Percentiles rank a stretch among this genome's conserved stretches.
phyloP scores from a whole-genome alignment of 2,113 vertebrate species.

The Orycteropus afer region DNA sequence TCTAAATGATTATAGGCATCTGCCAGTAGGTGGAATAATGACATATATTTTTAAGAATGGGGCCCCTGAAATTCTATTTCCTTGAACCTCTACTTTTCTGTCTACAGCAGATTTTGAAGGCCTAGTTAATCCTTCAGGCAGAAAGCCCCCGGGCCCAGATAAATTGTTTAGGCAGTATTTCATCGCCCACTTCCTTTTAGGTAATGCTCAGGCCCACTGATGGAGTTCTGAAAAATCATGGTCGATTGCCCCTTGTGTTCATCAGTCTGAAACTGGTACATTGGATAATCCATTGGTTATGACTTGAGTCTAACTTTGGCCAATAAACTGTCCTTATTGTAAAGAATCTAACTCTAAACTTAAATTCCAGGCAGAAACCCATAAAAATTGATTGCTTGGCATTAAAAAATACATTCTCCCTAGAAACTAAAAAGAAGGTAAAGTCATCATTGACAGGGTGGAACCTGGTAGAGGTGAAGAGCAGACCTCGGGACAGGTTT shows the following conservation, averaged over 20 bases:
- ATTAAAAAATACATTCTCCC: slow-evolving; percentile 65
- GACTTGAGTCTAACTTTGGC: slow-evolving; percentile 49
- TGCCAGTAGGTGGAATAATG: slow-evolving; percentile 17
- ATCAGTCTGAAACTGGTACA: slow-evolving; percentile 55
- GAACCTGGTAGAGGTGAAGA: slow-evolving; percentile 60
- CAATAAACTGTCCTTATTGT: slow-evolving; percentile 64
- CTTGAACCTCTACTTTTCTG: slow-evolving; percentile 15
- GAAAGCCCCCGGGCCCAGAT: background rate
- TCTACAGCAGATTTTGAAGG: slow-evolving; percentile 9
- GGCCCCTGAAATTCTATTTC: background rate
- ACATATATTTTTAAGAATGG: slow-evolving; percentile 40
- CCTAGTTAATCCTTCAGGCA: slow-evolving; percentile 2
- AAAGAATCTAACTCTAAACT: slow-evolving; percentile 69
- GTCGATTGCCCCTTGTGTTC: slow-evolving; percentile 48
- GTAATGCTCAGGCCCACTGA: slow-evolving; percentile 13
- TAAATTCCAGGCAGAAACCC: slow-evolving; percentile 67
- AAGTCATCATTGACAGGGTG: slow-evolving; percentile 69
- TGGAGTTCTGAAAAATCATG: slow-evolving; percentile 63
- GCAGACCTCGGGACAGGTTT: slow-evolving; percentile 66
- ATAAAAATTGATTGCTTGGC: slow-evolving; percentile 70
- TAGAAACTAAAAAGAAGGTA: slow-evolving; percentile 71
- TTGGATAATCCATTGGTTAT: slow-evolving; percentile 58
- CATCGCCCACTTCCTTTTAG: slow-evolving; percentile 33
- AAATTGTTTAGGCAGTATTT: slow-evolving; percentile 41
- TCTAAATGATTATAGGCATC: slow-evolving; percentile 54